A percentile compares a stretch with the other conserved stretches of the same genome.
These are phyloP conservation scores for Phycodurus eques DNA, from an alignment of 2,113 vertebrate species.

Conservation along the genomic window DNA sequence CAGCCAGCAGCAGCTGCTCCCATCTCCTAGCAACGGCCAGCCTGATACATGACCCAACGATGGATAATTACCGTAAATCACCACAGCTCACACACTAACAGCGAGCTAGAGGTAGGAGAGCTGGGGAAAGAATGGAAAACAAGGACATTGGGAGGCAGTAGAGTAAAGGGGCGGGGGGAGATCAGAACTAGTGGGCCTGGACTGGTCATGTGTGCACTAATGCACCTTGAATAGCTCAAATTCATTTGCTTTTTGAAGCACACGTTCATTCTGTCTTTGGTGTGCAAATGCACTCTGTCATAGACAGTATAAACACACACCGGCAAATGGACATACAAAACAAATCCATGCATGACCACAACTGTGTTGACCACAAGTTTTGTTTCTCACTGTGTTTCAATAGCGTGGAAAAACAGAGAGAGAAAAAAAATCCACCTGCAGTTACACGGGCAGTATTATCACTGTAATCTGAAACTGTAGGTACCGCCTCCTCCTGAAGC, in stretches of 20 bases:
- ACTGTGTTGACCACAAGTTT: background rate
- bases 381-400: background rate
- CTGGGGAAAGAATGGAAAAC: slow-evolving; percentile 32
- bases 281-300: slow-evolving; percentile 1
- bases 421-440: slow-evolving; percentile 7
- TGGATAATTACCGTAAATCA: slow-evolving; percentile 99
- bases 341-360: background rate
- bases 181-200: slow-evolving; percentile 51
- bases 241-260: slow-evolving; percentile 41
- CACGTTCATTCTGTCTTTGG: slow-evolving; percentile 7
- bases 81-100: slow-evolving; percentile 69
- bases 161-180: slow-evolving; percentile 21
- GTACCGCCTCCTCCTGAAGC: slow-evolving; percentile 54
- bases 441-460: slow-evolving; percentile 55
- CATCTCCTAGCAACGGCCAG: slow-evolving; percentile 94
- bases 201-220: slow-evolving; percentile 77
- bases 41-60: slow-evolving; percentile 96
- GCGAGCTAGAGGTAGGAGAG: slow-evolving; percentile 50
- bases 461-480: slow-evolving; percentile 73
- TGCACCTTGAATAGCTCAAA: slow-evolving; percentile 80
- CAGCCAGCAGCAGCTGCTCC: slow-evolving; percentile 96
- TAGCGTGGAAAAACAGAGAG: background rate
- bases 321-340: slow-evolving; percentile 4
- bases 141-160: slow-evolving; percentile 23
- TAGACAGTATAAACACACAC: slow-evolving; percentile 6